A percentile compares a stretch with the other conserved stretches of the same genome.
phyloP scores from a whole-genome alignment of 1,140 invertebrate genomes.

The Panagrolaimus sp. region DNA sequence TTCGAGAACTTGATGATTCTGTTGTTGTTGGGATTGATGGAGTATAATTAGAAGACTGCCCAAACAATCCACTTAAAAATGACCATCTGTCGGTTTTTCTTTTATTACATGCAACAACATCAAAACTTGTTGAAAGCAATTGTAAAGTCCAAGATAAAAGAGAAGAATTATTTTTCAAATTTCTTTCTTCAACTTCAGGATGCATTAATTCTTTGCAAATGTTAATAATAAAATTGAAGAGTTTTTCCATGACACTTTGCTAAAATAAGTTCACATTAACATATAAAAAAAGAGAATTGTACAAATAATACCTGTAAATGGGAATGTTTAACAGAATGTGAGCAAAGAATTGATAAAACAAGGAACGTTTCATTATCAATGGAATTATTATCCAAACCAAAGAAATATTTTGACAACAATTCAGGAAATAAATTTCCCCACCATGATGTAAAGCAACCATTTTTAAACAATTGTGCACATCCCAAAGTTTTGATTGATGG shows the following conservation, averaged over 20 bases:
- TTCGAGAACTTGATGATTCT: not conserved
- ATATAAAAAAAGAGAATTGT: no score
- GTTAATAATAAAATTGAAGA: not conserved
- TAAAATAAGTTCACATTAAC: no score
- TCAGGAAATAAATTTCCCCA: slow-evolving; percentile 2
- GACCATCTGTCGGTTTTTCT: slow-evolving; percentile 7
- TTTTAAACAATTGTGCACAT: not conserved
- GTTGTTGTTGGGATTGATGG: not conserved
- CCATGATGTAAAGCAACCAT: not conserved
- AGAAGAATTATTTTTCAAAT: not conserved
- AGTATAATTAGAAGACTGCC: not conserved
- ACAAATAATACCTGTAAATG: not conserved
- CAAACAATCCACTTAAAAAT: slow-evolving; percentile 6
- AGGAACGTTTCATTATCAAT: not conserved
- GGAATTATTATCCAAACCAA: not conserved
- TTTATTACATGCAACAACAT: not conserved
- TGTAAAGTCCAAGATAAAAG: not conserved
- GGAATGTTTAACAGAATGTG: slow-evolving; percentile 3
- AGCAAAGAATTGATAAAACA: not conserved
- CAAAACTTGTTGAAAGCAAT: not conserved
- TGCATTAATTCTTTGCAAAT: not conserved
- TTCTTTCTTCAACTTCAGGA: not conserved
- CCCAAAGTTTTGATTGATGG: not conserved
- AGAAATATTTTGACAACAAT: not conserved
- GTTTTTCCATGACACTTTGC: slow-evolving; percentile 10